phyloP scores from a whole-genome alignment of 2,113 vertebrate species.

The Pterophyllum scalare region DNA sequence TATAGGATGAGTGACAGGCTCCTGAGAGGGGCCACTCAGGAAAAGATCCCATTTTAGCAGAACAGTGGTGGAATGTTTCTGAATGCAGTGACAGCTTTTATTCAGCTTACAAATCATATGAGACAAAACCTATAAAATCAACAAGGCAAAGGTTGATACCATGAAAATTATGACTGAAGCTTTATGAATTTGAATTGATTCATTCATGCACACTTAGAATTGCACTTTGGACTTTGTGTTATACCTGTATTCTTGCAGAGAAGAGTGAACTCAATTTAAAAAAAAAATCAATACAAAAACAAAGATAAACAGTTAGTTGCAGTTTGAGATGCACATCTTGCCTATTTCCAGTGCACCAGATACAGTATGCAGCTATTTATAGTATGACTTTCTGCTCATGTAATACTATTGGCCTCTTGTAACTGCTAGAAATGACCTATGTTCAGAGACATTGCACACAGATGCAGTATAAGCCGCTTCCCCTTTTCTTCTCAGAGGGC shows the following conservation, averaged over 20 bases:
- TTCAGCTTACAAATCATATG: neutral
- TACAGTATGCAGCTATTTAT: slow-evolving; percentile 50
- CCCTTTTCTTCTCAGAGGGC: slow-evolving; percentile 29
- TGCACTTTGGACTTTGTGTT: neutral
- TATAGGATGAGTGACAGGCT: slow-evolving; percentile 44
- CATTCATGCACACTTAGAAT: neutral
- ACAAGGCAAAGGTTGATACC: neutral
- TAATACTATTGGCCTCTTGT: slow-evolving; percentile 33
- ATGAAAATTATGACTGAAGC: neutral
- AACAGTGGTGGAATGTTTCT: slow-evolving; percentile 4
- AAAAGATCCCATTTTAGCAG: slow-evolving; percentile 24
- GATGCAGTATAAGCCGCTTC: slow-evolving; percentile 26
- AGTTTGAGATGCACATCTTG: neutral
- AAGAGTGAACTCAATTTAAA: slow-evolving; percentile 23
- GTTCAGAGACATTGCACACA: slow-evolving; percentile 36
- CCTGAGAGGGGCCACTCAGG: slow-evolving; percentile 30
- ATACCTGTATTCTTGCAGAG: neutral
- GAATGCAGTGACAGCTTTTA: neutral
- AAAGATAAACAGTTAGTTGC: slow-evolving; percentile 34
- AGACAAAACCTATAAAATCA: slow-evolving; percentile 6
- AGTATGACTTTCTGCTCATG: slow-evolving; percentile 39
- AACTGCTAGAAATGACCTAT: slow-evolving; percentile 50
- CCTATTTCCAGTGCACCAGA: slow-evolving; percentile 1
- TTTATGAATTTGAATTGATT: neutral
- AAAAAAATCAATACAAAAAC: slow-evolving; percentile 57